Evolutionary conservation across 2,113 vertebrate genomes (phyloP).

Genomic region (Lophura nycthemera): DNA sequence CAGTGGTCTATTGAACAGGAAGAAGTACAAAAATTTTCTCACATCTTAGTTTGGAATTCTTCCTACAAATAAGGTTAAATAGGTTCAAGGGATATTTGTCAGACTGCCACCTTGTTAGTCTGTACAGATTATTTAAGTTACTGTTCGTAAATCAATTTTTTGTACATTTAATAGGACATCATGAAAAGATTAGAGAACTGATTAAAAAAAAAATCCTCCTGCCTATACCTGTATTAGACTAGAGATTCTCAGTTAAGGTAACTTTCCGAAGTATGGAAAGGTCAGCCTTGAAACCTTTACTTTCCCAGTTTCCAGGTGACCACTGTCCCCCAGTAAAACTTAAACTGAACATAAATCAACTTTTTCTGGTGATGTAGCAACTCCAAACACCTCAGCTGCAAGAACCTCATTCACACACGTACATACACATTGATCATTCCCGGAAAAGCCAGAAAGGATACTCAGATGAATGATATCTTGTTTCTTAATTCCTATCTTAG

Average conservation of each 20-base stretch:
- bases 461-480: neutral
- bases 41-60: neutral
- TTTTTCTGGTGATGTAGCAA: neutral
- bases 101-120: neutral
- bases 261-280: neutral
- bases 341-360: neutral
- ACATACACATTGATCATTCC: rapidly evolving
- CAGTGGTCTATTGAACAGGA: neutral
- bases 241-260: neutral
- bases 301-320: neutral
- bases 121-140: neutral
- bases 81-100: neutral
- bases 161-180: neutral
- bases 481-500: constrained; percentile 3
- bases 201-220: neutral
- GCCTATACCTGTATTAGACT: neutral
- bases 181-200: neutral
- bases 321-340: neutral
- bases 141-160: neutral
- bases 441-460: rapidly evolving
- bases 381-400: neutral
- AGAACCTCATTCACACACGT: neutral
- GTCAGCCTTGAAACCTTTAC: neutral
- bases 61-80: neutral
- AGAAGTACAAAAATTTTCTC: neutral